phyloP scores from a whole-genome alignment of 2,113 vertebrate species.

The Cnemophilus loriae region DNA sequence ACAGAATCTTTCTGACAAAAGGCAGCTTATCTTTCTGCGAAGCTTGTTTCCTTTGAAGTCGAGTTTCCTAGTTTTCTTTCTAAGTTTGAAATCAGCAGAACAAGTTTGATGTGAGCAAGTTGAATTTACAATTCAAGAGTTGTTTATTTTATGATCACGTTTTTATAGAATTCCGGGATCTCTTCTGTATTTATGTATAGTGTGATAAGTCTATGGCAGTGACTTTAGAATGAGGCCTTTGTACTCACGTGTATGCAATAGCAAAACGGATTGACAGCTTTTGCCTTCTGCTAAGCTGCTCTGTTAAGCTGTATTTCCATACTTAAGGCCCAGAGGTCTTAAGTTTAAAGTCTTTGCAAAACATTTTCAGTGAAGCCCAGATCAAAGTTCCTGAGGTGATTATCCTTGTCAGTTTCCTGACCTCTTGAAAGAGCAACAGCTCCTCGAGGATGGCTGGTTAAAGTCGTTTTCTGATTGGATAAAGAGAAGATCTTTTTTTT shows the following conservation, averaged over 20 bases:
- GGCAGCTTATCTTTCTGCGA: not conserved
- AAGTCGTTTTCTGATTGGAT: not conserved
- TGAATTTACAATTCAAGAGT: not conserved
- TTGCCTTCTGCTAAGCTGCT: not conserved
- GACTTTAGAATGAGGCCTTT: not conserved
- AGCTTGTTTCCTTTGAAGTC: not conserved
- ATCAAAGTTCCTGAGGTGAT: not conserved
- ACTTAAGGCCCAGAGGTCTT: not conserved
- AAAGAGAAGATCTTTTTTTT: not conserved
- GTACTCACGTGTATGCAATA: not conserved
- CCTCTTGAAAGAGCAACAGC: not conserved
- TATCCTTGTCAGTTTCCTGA: not conserved
- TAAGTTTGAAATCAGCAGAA: not conserved
- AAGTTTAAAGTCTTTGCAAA: not conserved
- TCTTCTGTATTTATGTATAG: not conserved
- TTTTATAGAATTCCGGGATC: not conserved
- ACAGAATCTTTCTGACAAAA: not conserved
- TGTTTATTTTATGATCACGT: not conserved
- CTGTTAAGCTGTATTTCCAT: not conserved
- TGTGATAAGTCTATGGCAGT: not conserved
- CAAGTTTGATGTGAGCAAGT: not conserved
- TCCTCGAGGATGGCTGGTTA: not conserved
- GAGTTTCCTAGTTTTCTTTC: not conserved
- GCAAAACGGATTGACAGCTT: not conserved
- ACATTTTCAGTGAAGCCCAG: not conserved